Evolutionary conservation across 1,140 invertebrate species (phyloP), one percentile per base, ranked within the genome.

Genomic region (Neodiprion fabricii): DNA sequence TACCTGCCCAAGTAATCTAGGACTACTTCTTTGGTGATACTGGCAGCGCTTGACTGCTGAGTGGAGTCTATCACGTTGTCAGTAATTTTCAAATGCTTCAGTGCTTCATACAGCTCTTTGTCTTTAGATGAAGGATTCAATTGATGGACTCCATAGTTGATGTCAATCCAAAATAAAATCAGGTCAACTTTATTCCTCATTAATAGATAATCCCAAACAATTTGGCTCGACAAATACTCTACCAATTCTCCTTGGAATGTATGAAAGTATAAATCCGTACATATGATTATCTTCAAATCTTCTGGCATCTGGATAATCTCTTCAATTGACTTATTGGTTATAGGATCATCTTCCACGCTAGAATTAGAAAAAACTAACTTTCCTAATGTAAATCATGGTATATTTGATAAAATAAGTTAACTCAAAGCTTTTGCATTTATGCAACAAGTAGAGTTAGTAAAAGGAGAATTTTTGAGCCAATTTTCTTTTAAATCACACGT

Each of bases 61-160:
- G 91, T 85, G 67, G 70, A 81, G 50, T 89, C 83, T 74, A 93
- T 87, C 91, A 93, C 92, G 71, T 91, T 86, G 48, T 89, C 74
- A 8, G 87, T 90, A 68, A 93, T 91, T 67, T 89, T 77, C 82
- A 90, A 90, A 83, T 72, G 86, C 48, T 87, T 85, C 73, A 86
- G 81, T 23, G 67, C 67, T 70, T 68, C 23, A 61, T 5, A 9
- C 11, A 14, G 11, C 0, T 12, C 53, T 12, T 14, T 61, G 11
- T 12, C 11, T 69, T 70, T 14, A 9, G 48, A 1, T 48, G 40
- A 9, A 71, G 77, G 50, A 23, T 50, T 28, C 1, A 28, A 61
- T 21, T 66, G 61, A 14, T 65, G 11, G 23, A 1, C 12, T 11
- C 47, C 3, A 72, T 78, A 84, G 17, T 75, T 79, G 9, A 67